Evolutionary conservation across 2,113 vertebrate species (phyloP), one percentile per base, ranked within the genome.

Genomic region (Galbula dea): DNA sequence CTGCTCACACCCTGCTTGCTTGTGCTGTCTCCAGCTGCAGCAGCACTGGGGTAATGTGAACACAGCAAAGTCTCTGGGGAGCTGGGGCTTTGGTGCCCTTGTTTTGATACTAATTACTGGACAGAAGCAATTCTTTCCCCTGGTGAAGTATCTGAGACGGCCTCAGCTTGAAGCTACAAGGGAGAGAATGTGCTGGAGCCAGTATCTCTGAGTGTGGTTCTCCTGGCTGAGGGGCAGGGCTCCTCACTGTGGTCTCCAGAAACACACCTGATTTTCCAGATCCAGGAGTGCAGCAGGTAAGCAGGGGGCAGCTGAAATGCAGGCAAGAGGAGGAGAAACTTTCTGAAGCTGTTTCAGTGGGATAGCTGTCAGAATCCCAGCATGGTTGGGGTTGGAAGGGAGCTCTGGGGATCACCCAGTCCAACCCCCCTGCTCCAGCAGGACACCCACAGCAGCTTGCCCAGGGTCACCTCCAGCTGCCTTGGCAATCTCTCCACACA

Each of bases 101-200:
- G 1, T 59, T 76, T 49, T 26, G 45, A 2, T 76, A 10, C 54
- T 71, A 89, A 85, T 93, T 85, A 89, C 55, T 9, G 11, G 51
- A 12, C 30, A 30, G 45, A 34, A 71, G 69, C 22, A 66, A 76
- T 89, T 71, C 5, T 11, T 68, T 45, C 29, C 23, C 36, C 12
- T 8, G 37, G 30, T 24, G 32, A 17, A 52, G 37, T 11, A 9
- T 37, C 30, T 0, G 6, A 11, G 37, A 7, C 22, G 17, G 43
- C 32, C 32, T 51, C 69, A 15, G 2, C 0, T 34, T 15, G 12
- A 39, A 62, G 54, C 46, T 32, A 34, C 29, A 16, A 54, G 48
- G 26, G 16, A 1, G 32, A 71, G 59, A 59, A 14, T 3, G 1
- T 1, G 0, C 0, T 2, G 58, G 37, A 41, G n/a, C n/a, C n/a